Evolutionary conservation across 1,140 invertebrate species (phyloP), one percentile per base, ranked within the genome.

Genomic region (Zaprionus ornatus): DNA sequence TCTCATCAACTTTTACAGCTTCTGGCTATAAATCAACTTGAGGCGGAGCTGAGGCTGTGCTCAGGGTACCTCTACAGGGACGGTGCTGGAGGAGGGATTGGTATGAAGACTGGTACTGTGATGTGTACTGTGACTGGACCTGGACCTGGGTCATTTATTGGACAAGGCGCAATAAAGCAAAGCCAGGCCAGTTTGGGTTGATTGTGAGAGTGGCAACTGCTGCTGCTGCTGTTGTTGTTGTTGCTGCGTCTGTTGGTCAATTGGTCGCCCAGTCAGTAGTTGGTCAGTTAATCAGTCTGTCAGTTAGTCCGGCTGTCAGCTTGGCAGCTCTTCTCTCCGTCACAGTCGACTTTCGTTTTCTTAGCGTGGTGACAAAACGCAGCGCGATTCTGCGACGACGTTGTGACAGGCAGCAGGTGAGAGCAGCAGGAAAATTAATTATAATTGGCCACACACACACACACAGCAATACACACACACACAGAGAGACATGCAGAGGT

Each of bases 361-460:
- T 72, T 67, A 55, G 35, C 25, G 66, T 84, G 80, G 83, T 90
- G 81, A 90, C 84, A 88, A 88, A 88, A 88, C 79, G 77, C 84
- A 80, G 82, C 80, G 64, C 69, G 40, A 77, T 80, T 75, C 80
- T 84, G 77, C 68, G 74, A 77, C 79, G 74, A 55, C 54, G 68
- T 45, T 17, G 40, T 59, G 74, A 61, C 42, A 55, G 45, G 27
- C 27, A 32, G 57, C 69, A 68, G 74, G 77, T 73, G 77, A 79
- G 70, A 80, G 76, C 62, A 64, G 52, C 54, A 71, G 74, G 74
- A 71, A 84, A 87, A 87, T 83, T 87, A 87, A 88, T 87, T 84
- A 87, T 87, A 87, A 88, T 87, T 88, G 84, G 84, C 67, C 80
- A 62, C 15, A 27, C 25, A 55, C 52, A 21, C 15, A n/a, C 23